Evolutionary conservation across 92 coral and sea anemone species (phyloP).

Genomic region (Phymanthus crucifer): DNA sequence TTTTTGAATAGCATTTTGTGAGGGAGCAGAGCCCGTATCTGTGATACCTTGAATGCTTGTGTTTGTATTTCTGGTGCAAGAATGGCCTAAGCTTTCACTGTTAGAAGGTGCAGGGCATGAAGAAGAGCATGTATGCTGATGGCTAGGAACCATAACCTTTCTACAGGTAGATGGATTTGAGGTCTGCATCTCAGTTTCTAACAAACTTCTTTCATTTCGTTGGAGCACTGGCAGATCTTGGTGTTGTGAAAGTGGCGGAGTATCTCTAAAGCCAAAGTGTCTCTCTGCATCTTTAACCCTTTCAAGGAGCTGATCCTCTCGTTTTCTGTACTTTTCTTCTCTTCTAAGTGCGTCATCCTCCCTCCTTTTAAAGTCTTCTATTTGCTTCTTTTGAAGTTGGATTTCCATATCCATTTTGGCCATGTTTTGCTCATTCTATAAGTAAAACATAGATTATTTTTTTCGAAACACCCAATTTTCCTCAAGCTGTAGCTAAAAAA

Average conservation of each 20-base stretch:
- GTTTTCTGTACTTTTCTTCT: conserved; percentile 63
- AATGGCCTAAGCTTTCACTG: neutral
- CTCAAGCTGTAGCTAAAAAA: too few species aligned
- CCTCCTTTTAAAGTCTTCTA: conserved; percentile 60
- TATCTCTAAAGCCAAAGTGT: conserved; percentile 39
- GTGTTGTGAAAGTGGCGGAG: conserved; percentile 56
- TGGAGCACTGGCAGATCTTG: conserved; percentile 9
- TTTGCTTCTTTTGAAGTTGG: conserved; percentile 23
- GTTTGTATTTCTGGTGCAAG: neutral
- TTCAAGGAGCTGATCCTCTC: conserved; percentile 65
- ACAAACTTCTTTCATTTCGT: neutral
- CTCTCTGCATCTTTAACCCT: conserved; percentile 56
- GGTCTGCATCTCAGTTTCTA: neutral
- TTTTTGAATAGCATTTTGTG: neutral
- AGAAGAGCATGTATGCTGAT: neutral
- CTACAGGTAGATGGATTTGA: neutral
- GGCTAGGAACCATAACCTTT: neutral
- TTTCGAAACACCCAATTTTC: too few species aligned
- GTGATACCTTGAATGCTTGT: neutral
- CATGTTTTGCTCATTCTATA: conserved; percentile 31
- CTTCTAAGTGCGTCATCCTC: conserved; percentile 54
- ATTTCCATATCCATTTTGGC: conserved; percentile 15
- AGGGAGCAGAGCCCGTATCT: neutral
- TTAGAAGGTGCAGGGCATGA: neutral
- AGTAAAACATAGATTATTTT: neutral